A percentile compares a stretch with the other conserved stretches of the same genome.
Conservation (phyloP, 1,140 invertebrate species). For the Sycophila sp. region DNA sequence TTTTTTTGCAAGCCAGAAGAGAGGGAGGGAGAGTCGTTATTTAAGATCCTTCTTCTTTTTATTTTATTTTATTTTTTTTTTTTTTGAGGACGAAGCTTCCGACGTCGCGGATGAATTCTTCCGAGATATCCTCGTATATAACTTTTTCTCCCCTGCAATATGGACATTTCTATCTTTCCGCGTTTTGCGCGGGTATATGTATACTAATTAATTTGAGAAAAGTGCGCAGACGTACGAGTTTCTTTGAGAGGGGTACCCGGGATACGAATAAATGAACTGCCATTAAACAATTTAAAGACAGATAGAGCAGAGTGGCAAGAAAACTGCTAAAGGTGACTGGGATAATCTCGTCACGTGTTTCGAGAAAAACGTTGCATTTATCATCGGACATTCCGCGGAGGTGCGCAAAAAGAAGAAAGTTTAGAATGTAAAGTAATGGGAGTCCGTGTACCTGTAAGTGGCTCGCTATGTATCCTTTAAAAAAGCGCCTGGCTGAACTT, state of each 20-base stretch:
- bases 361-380: slow-evolving; percentile 24
- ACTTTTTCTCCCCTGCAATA: no score
- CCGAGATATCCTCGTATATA: neutral
- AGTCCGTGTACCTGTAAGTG: slow-evolving; percentile 12
- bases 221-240: no score
- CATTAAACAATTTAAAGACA: no score
- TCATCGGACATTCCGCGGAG: slow-evolving; percentile 27
- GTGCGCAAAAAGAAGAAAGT: slow-evolving; percentile 29
- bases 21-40: no score
- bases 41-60: no score
- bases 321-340: slow-evolving; percentile 29
- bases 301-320: slow-evolving; percentile 10
- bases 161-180: no score
- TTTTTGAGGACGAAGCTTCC: slow-evolving; percentile 1
- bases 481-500: slow-evolving; percentile 25
- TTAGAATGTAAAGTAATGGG: slow-evolving; percentile 32
- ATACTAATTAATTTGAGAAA: no score
- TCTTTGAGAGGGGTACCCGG: no score
- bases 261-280: no score
- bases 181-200: no score
- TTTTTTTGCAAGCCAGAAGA: neutral
- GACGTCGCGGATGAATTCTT: neutral
- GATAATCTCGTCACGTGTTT: slow-evolving; percentile 37
- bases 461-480: slow-evolving; percentile 22
- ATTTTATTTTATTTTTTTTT: neutral